Evolutionary conservation across 2,113 vertebrate species (phyloP), one percentile per base, ranked within the genome.

Genomic region (Pelusios castaneus): DNA sequence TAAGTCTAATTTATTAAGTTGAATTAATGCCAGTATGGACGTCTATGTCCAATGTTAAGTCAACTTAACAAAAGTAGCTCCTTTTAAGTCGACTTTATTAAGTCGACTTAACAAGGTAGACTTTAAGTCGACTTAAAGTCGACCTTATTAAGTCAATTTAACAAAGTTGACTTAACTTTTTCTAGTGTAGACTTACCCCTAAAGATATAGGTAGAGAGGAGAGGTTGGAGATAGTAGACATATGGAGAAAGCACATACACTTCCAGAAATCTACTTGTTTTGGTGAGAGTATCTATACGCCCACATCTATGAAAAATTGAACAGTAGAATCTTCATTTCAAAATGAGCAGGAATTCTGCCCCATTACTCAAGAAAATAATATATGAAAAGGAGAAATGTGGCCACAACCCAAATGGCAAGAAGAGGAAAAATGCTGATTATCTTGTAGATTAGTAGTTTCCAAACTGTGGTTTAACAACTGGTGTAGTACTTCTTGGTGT

Each of bases 361-460:
- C 58, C 29, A 60, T 13, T 12, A 60, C 6, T 6, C 13, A 34
- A 34, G 60, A 34, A 63, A 63, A 34, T 16, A 60, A 16, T 60
- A n/a, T 8, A 63, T 10, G 34, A 67, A n/a, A 45, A 78, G 54
- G 31, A 88, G 79, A 93, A 41, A 55, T 88, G 43, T 11, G 82
- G 11, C 90, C 41, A 82, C 93, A 47, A 47, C 47, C 47, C 47
- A 47, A 47, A 47, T 47, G 47, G 77, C 91, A 93, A 89, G 85
- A 54, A 88, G n/a, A 92, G 89, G 88, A 76, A 38, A 94, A 95
- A 25, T 52, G 34, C 80, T 89, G 82, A 84, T 90, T 89, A 90
- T 84, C 67, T 82, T 52, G 86, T 88, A 47, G 90, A 85, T 94
- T 80, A 87, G 47, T 83, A 58, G 51, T 95, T 95, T 89, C 91